Evolutionary conservation across 2,797 vertebrate species (phyloP), one percentile per base, ranked within the genome.

Genomic region (Telmatherina bonti): DNA sequence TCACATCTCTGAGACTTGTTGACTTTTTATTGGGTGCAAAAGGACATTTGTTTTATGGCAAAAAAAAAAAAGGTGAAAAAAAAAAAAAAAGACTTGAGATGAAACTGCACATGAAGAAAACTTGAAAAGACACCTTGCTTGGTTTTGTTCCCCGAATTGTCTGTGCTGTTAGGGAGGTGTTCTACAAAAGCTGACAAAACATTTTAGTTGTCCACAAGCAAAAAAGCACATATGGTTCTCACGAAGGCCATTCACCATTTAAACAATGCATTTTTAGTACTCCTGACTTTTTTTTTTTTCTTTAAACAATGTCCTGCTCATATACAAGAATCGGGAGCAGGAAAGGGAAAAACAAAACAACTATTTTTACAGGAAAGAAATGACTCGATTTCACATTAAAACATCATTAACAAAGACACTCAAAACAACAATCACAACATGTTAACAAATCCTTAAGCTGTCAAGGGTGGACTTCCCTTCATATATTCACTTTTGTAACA

Each of bases 151-250:
- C 66, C 60, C 33, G 70, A 43, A 12, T 67, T 7, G 31, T 79
- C 64, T 69, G 63, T 61, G 24, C 65, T 76, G 66, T 58, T n/a
- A 59, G 51, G 65, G 63, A 81, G 57, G 56, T 62, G 61, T 52
- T 57, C 68, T 76, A 57, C 61, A 55, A 78, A 87, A 79, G 73
- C 63, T 53, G 75, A 87, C 77, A 74, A 62, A 67, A 62, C 70
- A 26, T 70, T 69, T 68, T 43, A 80, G 81, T 65, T 57, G 67
- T 85, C 80, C 70, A 88, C 82, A 82, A 87, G 86, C 83, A 62
- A 74, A 86, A n/a, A 93, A 92, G 90, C 92, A 93, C 90, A 76
- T 88, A 83, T 68, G 89, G 89, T 91, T 89, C 84, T 89, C 62
- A 86, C 84, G 81, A 88, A 95, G 91, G 93, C 90, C 90, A 89